These are phyloP conservation scores for Hemichromis elongatus DNA, from an alignment of 2,113 vertebrate genomes.

Conservation along the genomic window DNA sequence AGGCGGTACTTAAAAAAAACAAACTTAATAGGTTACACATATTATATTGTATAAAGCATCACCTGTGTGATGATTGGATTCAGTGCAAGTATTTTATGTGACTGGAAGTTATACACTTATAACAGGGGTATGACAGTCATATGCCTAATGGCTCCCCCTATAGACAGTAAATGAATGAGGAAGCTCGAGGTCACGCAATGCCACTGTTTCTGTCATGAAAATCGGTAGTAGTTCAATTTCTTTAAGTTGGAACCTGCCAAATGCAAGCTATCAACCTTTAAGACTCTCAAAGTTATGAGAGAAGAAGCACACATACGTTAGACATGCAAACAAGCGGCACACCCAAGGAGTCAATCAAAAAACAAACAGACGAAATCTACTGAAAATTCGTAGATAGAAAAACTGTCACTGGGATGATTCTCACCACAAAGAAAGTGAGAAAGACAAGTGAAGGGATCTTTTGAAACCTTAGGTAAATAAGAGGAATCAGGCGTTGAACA, in stretches of 20 bases:
- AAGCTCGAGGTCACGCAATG: neutral
- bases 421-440: slow-evolving; percentile 43
- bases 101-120: neutral
- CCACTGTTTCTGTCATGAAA: neutral
- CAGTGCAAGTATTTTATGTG: neutral
- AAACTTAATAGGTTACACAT: neutral
- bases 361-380: slow-evolving; percentile 60
- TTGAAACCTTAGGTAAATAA: slow-evolving; percentile 70
- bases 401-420: slow-evolving; percentile 56
- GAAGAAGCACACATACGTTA: slow-evolving; percentile 6
- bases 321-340: neutral
- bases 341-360: slow-evolving; percentile 50
- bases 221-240: slow-evolving; percentile 20
- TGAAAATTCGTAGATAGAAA: slow-evolving; percentile 46
- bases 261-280: slow-evolving; percentile 19
- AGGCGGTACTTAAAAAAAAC: neutral
- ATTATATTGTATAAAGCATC: neutral
- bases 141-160: slow-evolving; percentile 17
- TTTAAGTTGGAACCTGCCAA: slow-evolving; percentile 13
- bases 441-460: slow-evolving; percentile 67
- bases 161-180: neutral
- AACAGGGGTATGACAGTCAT: neutral
- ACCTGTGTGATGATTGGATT: neutral
- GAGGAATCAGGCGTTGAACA: slow-evolving; percentile 63
- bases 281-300: slow-evolving; percentile 24